A percentile compares a stretch with the other conserved stretches of the same genome.
phyloP scores from a whole-genome alignment of 2,797 vertebrate genomes.

The Darevskia nairensis region DNA sequence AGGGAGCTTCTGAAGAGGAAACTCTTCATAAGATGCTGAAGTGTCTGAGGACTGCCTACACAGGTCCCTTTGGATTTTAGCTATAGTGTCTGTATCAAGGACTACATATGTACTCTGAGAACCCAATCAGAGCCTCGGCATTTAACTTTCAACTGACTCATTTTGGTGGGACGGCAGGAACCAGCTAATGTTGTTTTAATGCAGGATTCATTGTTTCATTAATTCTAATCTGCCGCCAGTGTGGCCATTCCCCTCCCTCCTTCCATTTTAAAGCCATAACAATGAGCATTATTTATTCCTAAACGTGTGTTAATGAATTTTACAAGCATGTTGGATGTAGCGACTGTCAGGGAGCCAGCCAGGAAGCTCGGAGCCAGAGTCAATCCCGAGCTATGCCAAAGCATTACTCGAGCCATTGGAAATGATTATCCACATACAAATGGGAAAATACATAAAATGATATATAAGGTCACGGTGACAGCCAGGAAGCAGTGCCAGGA shows the following conservation, averaged over 20 bases:
- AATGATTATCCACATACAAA: slow-evolving; percentile 69
- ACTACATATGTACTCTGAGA: not conserved
- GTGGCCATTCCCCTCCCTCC: not conserved
- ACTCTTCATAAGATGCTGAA: not conserved
- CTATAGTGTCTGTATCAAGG: not conserved
- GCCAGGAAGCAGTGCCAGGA: slow-evolving; percentile 70
- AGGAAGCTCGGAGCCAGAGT: slow-evolving; percentile 52
- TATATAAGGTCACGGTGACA: slow-evolving; percentile 78
- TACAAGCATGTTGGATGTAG: slow-evolving; percentile 45
- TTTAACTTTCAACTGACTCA: not conserved
- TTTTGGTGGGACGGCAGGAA: not conserved
- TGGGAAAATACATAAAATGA: slow-evolving; percentile 63
- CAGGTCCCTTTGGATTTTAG: not conserved
- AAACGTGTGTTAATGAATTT: slow-evolving; percentile 64
- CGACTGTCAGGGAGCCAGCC: slow-evolving; percentile 41
- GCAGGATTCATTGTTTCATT: not conserved
- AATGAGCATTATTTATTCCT: slow-evolving; percentile 51
- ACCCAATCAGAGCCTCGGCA: slow-evolving; percentile 10
- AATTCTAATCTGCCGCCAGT: slow-evolving; percentile 27
- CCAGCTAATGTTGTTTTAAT: slow-evolving; percentile 13
- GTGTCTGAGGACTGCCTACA: too few relatives aligned
- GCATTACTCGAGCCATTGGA: slow-evolving; percentile 67
- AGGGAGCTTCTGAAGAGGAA: not conserved
- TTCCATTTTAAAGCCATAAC: slow-evolving; percentile 48
- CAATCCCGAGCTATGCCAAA: slow-evolving; percentile 59